Evolutionary conservation across 2,797 vertebrate species (phyloP).

Genomic region (Pangasius krempfi): DNA sequence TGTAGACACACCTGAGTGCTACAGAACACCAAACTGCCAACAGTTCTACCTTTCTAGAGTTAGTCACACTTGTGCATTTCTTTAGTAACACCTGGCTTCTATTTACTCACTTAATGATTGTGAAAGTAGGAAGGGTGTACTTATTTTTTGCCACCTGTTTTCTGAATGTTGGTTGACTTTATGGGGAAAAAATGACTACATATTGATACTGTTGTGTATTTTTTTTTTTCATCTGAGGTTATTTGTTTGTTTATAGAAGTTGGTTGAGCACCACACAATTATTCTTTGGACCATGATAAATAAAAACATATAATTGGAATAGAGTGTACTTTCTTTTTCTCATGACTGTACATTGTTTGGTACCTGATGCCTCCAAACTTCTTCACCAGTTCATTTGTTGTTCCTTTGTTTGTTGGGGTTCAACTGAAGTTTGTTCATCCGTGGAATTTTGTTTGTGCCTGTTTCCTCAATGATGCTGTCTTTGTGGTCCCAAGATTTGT

Average conservation of each 20-base stretch:
- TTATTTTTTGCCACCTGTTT: not conserved
- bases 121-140: not conserved
- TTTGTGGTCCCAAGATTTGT: not conserved
- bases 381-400: not conserved
- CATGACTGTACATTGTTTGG: not conserved
- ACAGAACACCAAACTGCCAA: not conserved
- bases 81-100: not conserved
- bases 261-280: not conserved
- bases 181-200: too few relatives aligned
- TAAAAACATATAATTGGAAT: not conserved
- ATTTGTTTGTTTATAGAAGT: not conserved
- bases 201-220: too few relatives aligned
- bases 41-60: not conserved
- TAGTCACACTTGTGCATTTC: not conserved
- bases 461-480: not conserved
- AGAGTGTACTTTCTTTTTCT: not conserved
- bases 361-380: not conserved
- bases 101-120: not conserved
- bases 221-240: not conserved
- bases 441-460: too few relatives aligned
- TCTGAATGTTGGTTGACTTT: too few relatives aligned
- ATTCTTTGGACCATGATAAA: not conserved
- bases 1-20: not conserved
- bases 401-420: not conserved
- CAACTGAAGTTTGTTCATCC: not conserved